Base-by-base conservation (phyloP, 2,113 vertebrate genomes). In the Tylochromis polylepis region DNA sequence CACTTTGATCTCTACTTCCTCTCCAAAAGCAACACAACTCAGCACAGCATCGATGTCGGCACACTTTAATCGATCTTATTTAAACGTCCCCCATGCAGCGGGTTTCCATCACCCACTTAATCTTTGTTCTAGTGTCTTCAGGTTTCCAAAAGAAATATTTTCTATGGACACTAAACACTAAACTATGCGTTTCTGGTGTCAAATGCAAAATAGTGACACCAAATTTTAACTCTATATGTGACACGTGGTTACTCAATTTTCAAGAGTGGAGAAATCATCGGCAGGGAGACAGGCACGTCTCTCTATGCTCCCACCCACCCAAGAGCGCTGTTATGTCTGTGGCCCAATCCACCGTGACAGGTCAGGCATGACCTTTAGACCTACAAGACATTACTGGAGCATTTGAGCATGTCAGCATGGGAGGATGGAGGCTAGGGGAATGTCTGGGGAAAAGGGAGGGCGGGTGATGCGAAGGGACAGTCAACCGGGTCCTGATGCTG, bases 321-420 rank as follows among this genome's bases (percentile, higher is more conserved):
- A 77, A 53, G 2, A 90, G 51, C 7, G 7, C 89, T 80, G 91
- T 95, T 94, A 92, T 84, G 89, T 88, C 92, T 90, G 72, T 94
- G 91, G 75, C 34, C 88, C 86, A 87, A 89, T 91, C 93, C 91
- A 85, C 86, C 62, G 55, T 95, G 95, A 95, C 93, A 95, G 93
- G 89, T 90, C 88, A 88, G 83, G 84, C 81, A 10, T 92, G 93
- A 92, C 95, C 95, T 95, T 91, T 95, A 87, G 90, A 88, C 95
- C 92, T 87, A 81, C 46, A 89, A 91, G 91, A 94, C 94, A 94
- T 94, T 95, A 92, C 87, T 86, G 92, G 88, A 92, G 94, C 94
- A 95, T 94, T 93, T 95, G 88, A 94, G 92, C 93, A 91, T 94
- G 93, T 94, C 92, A 91, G 89, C 59, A 90, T 58, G 22, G 89